Conservation (phyloP, 2,888 invertebrate species). For the Oligia strigilis region DNA sequence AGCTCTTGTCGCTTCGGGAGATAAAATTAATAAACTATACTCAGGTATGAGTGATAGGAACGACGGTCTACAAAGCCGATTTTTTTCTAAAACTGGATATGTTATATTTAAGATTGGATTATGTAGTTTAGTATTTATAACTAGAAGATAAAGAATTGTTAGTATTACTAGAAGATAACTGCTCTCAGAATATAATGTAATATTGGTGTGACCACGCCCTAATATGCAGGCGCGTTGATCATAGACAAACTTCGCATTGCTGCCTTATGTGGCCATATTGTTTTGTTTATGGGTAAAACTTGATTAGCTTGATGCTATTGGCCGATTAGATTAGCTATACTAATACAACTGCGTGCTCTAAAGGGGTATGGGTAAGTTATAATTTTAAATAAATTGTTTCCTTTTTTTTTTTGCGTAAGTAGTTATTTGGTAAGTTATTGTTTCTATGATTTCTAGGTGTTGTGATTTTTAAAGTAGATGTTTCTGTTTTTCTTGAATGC, state of each 20-base stretch:
- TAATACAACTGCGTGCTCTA: constrained; percentile 36
- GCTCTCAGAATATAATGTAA: neutral
- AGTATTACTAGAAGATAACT: neutral
- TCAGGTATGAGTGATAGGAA: neutral
- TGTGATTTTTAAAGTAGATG: constrained; percentile 21
- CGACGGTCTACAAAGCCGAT: neutral
- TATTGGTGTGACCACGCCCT: neutral
- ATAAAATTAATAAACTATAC: neutral
- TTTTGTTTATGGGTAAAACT: constrained; percentile 29
- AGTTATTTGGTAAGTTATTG: constrained; percentile 42
- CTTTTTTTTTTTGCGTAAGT: constrained; percentile 9
- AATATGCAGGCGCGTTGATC: neutral
- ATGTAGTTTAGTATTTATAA: neutral
- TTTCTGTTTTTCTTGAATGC: constrained; percentile 32
- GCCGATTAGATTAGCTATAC: constrained; percentile 23
- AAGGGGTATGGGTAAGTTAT: constrained; percentile 34
- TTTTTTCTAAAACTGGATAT: neutral
- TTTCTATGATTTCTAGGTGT: constrained; percentile 27
- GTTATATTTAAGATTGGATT: neutral
- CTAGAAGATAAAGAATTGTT: neutral
- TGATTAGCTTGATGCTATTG: constrained; percentile 48
- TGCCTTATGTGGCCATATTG: neutral
- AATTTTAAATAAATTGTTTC: neutral
- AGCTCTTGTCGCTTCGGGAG: too few species aligned
- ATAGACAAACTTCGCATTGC: neutral